These are phyloP conservation scores for Caenorhabditis tropicalis DNA, from an alignment of 1,140 invertebrate genomes.

Conservation along the genomic window DNA sequence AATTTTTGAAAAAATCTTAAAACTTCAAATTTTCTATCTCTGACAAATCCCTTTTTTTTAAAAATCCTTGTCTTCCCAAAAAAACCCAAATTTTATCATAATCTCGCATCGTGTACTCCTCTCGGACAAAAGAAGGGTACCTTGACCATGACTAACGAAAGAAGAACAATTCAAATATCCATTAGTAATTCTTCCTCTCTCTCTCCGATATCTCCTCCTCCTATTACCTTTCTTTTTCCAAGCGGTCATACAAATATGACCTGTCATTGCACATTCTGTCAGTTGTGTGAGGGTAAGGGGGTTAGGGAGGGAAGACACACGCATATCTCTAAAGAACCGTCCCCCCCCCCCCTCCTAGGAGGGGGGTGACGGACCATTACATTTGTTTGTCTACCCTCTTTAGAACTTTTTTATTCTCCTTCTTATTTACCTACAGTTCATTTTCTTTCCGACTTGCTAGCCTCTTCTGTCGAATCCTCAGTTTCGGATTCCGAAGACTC, in stretches of 20 bases:
- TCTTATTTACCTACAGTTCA: neutral
- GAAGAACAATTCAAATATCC: neutral
- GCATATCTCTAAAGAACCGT: slow-evolving; percentile 16
- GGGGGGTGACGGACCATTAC: slow-evolving; percentile 25
- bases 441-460: neutral
- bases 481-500: neutral
- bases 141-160: too few relatives aligned
- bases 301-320: neutral
- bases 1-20: too few relatives aligned
- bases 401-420: neutral
- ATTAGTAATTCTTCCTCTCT: neutral
- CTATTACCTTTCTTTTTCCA: neutral
- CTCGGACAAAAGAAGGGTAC: too few relatives aligned
- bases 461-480: neutral
- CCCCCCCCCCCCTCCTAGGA: neutral
- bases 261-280: neutral
- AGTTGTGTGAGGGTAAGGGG: neutral
- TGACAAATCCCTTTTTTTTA: too few relatives aligned
- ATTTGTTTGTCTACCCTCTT: slow-evolving; percentile 26
- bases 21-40: too few relatives aligned
- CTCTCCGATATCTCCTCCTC: neutral
- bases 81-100: too few relatives aligned
- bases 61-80: too few relatives aligned
- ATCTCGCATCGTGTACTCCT: too few relatives aligned
- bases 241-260: slow-evolving; percentile 35